Evolutionary conservation across 2,888 invertebrate genomes (phyloP), one percentile per base, ranked within the genome.

Genomic region (Lithophane leautieri): DNA sequence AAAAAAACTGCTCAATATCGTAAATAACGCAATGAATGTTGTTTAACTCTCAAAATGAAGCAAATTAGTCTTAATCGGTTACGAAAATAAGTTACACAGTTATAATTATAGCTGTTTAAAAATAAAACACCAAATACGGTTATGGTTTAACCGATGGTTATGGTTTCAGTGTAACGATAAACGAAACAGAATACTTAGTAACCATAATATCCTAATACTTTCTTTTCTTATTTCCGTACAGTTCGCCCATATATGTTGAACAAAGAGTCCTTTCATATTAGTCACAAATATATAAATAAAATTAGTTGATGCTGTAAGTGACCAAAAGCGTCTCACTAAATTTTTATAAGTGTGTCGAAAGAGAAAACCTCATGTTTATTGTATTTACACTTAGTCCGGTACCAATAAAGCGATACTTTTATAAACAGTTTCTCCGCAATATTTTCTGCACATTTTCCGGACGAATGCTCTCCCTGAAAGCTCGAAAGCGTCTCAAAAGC

Each of bases 331-430:
- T 19, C 34, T 52, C 44, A 54, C 28, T 34, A 58, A n/a, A 2
- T 70, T 40, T 47, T 42, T 66, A 19, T n/a, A 73, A 76, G 71
- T 70, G 61, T 62, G 52, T 62, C 34, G 28, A 77, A 79, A 77
- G 71, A 71, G 72, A 71, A 79, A 77, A 56, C 22, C 12, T 62
- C 52, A 34, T 50, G 7, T 61, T 52, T 56, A 42, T 73, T 73
- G 25, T 34, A 19, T 50, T 22, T 19, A 61, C 22, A 40, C 34
- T 73, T 12, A n/a, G n/a, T n/a, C n/a, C n/a, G n/a, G n/a, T n/a
- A 60, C 40, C 40, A 42, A 28, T 58, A 28, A 7, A 14, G 7
- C 14, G 14, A 28, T 47, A 28, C 42, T 40, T 47, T 58, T 34
- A 44, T 28, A 4, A 25, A 25, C 22, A 40, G 40, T 58, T 76